Conservation (phyloP, 2,797 vertebrate species). For the Enteromius afrohamiltoni region DNA sequence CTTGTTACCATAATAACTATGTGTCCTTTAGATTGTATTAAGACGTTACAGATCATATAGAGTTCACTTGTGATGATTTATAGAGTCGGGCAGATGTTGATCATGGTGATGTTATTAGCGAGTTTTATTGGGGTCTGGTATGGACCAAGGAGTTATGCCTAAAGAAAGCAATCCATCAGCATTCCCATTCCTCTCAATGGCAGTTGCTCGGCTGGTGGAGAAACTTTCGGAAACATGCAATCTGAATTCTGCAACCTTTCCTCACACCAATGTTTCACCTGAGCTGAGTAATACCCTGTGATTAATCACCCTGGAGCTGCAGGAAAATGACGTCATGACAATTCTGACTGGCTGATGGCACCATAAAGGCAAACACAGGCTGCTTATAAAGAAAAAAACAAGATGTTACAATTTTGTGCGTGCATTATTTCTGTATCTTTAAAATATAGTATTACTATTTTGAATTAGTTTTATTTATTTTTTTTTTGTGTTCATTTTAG, state of each 20-base stretch:
- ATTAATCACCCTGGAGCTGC: background rate
- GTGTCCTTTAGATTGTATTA: slow-evolving; percentile 25
- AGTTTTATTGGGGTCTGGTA: background rate
- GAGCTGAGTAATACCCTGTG: background rate
- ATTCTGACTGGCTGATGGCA: background rate
- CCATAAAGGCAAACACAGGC: too few relatives aligned
- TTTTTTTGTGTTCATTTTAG: too few relatives aligned
- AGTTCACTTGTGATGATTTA: slow-evolving; percentile 19
- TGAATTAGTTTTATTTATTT: too few relatives aligned
- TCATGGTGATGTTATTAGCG: background rate
- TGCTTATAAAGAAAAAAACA: background rate
- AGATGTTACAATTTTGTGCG: background rate
- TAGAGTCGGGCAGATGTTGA: slow-evolving; percentile 17
- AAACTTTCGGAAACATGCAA: background rate
- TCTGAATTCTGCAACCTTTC: background rate
- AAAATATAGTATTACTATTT: too few relatives aligned
- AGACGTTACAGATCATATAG: slow-evolving; percentile 2
- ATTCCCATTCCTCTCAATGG: background rate
- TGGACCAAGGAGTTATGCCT: background rate
- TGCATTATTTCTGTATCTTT: background rate
- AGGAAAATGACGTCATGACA: background rate
- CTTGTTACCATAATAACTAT: slow-evolving; percentile 47
- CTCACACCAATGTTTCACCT: background rate
- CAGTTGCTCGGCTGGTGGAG: background rate
- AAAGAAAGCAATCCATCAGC: background rate